Percentiles rank a stretch among this genome's conserved stretches.
These are phyloP conservation scores for Sinocyclocheilus rhinocerous DNA, from an alignment of 2,113 vertebrate genomes.

Conservation along the genomic window DNA sequence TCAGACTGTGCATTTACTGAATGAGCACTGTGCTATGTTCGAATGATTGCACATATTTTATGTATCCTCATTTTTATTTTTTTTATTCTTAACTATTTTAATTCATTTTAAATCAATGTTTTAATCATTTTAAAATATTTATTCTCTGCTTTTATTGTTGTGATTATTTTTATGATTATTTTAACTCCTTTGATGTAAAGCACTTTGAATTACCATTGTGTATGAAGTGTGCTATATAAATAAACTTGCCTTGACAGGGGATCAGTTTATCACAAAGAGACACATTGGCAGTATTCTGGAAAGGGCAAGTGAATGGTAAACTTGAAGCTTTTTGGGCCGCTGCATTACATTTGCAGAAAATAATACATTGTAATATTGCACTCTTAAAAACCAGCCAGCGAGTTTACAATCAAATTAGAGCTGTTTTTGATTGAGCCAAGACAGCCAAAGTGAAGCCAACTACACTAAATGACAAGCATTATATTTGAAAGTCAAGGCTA, in stretches of 20 bases:
- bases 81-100: no score
- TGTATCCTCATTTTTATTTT: no score
- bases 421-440: slow-evolving; percentile 20
- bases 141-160: no score
- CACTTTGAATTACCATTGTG: no score
- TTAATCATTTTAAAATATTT: no score
- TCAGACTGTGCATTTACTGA: not conserved
- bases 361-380: not conserved
- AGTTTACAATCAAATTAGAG: slow-evolving; percentile 17
- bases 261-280: slow-evolving; percentile 13
- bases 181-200: no score
- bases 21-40: no score
- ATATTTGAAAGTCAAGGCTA: not conserved
- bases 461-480: slow-evolving; percentile 8
- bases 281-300: not conserved
- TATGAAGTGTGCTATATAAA: no score
- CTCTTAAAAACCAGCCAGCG: not conserved
- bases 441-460: not conserved
- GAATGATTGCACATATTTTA: no score
- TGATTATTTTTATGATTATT: no score
- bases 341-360: not conserved
- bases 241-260: not conserved
- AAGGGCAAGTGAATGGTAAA: not conserved
- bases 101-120: no score
- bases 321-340: not conserved